These are phyloP conservation scores for Brachionus koreanus DNA, from an alignment of 1,140 invertebrate genomes.

Conservation along the genomic window DNA sequence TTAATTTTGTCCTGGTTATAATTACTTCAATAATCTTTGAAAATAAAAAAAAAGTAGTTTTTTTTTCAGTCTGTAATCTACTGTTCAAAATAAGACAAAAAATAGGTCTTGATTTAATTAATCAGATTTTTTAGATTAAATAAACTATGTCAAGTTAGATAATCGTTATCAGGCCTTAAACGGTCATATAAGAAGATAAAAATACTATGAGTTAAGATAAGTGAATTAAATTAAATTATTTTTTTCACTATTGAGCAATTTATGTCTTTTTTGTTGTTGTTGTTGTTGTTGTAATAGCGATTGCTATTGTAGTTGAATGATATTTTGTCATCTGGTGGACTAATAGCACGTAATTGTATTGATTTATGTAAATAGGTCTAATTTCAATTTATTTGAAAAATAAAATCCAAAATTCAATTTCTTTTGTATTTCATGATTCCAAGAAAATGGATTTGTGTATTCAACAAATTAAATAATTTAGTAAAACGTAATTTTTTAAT, in stretches of 20 bases:
- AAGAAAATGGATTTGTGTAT: neutral
- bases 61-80: no score
- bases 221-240: neutral
- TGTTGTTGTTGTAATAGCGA: neutral
- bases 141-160: neutral
- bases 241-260: neutral
- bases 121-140: neutral
- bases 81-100: no score
- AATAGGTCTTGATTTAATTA: no score
- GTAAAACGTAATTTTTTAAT: neutral
- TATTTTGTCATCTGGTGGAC: neutral
- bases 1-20: neutral
- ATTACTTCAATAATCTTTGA: neutral
- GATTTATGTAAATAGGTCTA: neutral
- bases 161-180: neutral
- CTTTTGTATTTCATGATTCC: slow-evolving; percentile 2
- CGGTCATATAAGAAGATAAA: neutral
- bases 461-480: neutral
- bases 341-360: neutral
- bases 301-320: neutral
- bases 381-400: neutral
- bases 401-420: neutral
- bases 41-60: neutral
- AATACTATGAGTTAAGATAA: neutral
- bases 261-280: neutral